Evolutionary conservation across 2,113 vertebrate genomes (phyloP), one percentile per base, ranked within the genome.

Genomic region (Oreochromis niloticus): DNA sequence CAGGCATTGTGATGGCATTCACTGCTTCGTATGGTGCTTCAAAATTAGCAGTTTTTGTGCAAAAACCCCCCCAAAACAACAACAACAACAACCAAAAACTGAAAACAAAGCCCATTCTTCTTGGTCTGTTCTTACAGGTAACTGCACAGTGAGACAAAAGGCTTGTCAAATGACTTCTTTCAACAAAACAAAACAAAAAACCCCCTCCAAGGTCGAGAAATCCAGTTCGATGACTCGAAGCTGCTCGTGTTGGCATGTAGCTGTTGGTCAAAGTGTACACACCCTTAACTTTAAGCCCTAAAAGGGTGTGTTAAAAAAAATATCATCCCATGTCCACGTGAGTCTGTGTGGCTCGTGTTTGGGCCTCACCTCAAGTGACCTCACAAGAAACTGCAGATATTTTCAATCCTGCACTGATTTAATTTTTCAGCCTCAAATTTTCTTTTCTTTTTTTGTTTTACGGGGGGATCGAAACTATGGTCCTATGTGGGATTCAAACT

Each of bases 401-500:
- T 46, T 16, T 9, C 66, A 24, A 16, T 10, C 22, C 12, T 71
- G 39, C 36, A 6, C 7, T 27, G 66, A 14, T 9, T 43, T 6
- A 16, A 43, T 73, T 73, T 73, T 73, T 73, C 16, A 73, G 39
- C 66, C 39, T 13, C 7, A 24, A 66, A 66, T 71, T 14, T 43
- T 43, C 1, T 4, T 68, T 22, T 71, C 12, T 24, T 24, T 48
- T 43, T 43, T 43, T 16, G 1, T 4, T 22, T 14, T 12, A 16
- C 2, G 1, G 32, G 32, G 3, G 3, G 0, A 13, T 7, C 13
- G 6, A 32, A 61, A 34, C 30, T 34, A 61, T 61, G 30, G 30
- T 34, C 16, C 2, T 34, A 19, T 61, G 59, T 63, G n/a, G 11
- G 36, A 71, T 3, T 4, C 39, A 41, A 68, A 39, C 19, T 39